These are phyloP conservation scores for Pyrgus malvae DNA, from an alignment of 2,888 invertebrate species.

Conservation along the genomic window DNA sequence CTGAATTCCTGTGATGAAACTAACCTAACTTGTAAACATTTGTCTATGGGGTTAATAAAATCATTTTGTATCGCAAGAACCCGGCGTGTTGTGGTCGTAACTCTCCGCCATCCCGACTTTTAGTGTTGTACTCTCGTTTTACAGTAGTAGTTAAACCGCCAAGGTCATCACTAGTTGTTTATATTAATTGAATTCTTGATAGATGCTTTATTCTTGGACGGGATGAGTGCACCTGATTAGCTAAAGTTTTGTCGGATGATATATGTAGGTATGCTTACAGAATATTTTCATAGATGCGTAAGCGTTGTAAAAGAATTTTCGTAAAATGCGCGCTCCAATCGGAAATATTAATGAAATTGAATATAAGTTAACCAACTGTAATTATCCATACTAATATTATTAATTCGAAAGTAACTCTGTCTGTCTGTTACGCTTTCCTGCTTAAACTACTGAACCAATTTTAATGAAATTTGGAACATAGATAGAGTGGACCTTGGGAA, in stretches of 20 bases:
- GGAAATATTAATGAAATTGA: not conserved
- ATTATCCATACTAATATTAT: too few relatives aligned
- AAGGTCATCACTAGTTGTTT: slow-evolving; percentile 62
- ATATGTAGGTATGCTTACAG: slow-evolving; percentile 1
- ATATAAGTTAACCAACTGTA: too few relatives aligned
- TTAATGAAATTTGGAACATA: too few relatives aligned
- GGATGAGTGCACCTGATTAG: slow-evolving; percentile 27
- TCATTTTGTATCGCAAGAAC: slow-evolving; percentile 61
- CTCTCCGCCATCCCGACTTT: slow-evolving; percentile 64
- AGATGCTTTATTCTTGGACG: slow-evolving; percentile 22
- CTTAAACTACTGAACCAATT: too few relatives aligned
- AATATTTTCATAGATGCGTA: slow-evolving; percentile 1
- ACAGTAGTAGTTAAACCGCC: slow-evolving; percentile 63
- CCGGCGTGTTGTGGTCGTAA: slow-evolving; percentile 53
- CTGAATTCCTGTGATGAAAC: slow-evolving; percentile 37
- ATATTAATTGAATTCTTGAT: slow-evolving; percentile 41
- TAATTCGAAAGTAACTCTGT: too few relatives aligned
- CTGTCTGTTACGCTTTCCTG: too few relatives aligned
- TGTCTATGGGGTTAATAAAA: slow-evolving; percentile 68
- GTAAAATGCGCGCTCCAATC: too few relatives aligned
- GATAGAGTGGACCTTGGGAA: too few relatives aligned
- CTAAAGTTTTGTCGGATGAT: slow-evolving; percentile 20
- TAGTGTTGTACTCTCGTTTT: slow-evolving; percentile 66
- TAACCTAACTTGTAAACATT: slow-evolving; percentile 52
- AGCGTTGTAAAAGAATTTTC: not conserved